phyloP scores from a whole-genome alignment of 2,113 vertebrate species.

The Gadus macrocephalus region DNA sequence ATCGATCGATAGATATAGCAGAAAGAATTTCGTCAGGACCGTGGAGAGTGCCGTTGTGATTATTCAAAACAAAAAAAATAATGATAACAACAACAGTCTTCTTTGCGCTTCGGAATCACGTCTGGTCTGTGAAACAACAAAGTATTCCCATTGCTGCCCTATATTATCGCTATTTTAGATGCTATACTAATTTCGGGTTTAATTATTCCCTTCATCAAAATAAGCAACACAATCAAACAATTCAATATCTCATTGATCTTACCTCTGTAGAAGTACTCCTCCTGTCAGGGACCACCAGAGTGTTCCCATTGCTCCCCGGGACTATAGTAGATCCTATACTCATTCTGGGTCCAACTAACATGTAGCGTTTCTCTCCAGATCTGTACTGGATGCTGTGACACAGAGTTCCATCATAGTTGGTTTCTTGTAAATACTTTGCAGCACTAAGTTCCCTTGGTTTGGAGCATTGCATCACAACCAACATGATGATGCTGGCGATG shows the following conservation, averaged over 20 bases:
- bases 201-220: no score
- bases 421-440: constrained; percentile 13
- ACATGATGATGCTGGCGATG: constrained; percentile 16
- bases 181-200: no score
- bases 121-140: no score
- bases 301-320: constrained; percentile 20
- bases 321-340: constrained; percentile 27
- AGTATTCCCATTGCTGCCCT: no score
- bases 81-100: neutral
- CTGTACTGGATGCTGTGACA: constrained; percentile 11
- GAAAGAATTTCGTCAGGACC: neutral
- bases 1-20: no score
- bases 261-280: constrained; percentile 26
- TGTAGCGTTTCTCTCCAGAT: constrained; percentile 38
- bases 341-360: constrained; percentile 33
- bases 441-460: constrained; percentile 8
- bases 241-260: neutral
- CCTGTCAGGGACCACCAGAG: constrained; percentile 36
- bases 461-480: constrained; percentile 21
- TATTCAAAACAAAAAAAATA: neutral
- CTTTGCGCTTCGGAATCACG: neutral
- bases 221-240: no score
- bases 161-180: no score
- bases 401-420: constrained; percentile 10
- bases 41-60: neutral